Evolutionary conservation across 2,113 vertebrate species (phyloP), one percentile per base, ranked within the genome.

Genomic region (Euleptes europaea): DNA sequence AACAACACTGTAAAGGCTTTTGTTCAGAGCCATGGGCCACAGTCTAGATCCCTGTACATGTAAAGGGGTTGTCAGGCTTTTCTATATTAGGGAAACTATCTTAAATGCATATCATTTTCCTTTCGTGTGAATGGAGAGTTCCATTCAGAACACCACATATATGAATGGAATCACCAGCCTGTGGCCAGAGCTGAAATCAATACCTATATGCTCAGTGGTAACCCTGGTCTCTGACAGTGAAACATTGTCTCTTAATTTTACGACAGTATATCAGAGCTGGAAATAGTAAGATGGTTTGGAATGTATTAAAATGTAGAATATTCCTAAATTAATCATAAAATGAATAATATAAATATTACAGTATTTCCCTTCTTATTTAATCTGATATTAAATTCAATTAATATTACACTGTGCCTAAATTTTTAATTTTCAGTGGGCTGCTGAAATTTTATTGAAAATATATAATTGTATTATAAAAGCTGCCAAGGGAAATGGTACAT

Each of bases 1-100:
- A 80, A 66, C 63, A 65, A 35, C 10, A 35, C 0, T 13, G 49
- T 4, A 0, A 21, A 57, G 49, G 0, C 44, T 49, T 63, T 9
- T n/a, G 19, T 11, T 51, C 49, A 51, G 49, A 51, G 26, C 15
- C 57, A 23, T 0, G 23, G n/a, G 49, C 38, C 33, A 82, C 13
- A 82, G 67, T 35, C 42, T 35, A 78, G 65, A 26, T 70, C 28
- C 23, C 14, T 65, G 69, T 67, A 35, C 14, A 3, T 0, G 4
- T 49, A 74, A 40, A 87, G 65, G n/a, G 4, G 5, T 0, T 33
- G 17, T 70, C 12, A 60, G 38, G 4, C 72, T 42, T 57, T 72
- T 72, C 51, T n/a, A 57, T 26, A 28, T 60, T 26, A 60, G 35
- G 47, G 72, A 72, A 51, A 70, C 7, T 38, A 71, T 35, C 35